These are phyloP conservation scores for Neoarius graeffei DNA, from an alignment of 2,113 vertebrate species.

Conservation along the genomic window DNA sequence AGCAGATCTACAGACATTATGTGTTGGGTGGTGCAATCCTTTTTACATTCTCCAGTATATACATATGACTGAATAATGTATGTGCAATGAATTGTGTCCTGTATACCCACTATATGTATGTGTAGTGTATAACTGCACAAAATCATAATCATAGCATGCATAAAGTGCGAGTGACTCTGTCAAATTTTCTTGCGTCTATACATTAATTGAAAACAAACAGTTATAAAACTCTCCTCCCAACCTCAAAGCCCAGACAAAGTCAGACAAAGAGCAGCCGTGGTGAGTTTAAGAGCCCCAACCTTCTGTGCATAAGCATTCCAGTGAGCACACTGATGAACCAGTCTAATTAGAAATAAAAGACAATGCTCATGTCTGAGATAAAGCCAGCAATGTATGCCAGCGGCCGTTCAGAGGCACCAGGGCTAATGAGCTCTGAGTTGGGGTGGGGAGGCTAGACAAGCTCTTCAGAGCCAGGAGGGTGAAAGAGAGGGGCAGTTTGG, in stretches of 20 bases:
- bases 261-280: conserved; percentile 28
- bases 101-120: neutral
- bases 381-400: conserved; percentile 50
- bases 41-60: neutral
- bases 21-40: neutral
- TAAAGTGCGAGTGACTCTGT: neutral
- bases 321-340: conserved; percentile 46
- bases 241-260: neutral
- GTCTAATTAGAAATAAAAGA: conserved; percentile 60
- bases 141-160: neutral
- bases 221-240: conserved; percentile 21
- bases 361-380: conserved; percentile 56
- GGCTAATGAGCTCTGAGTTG: conserved; percentile 59
- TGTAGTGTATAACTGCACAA: neutral
- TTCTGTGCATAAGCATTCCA: conserved; percentile 44
- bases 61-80: neutral
- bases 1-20: neutral
- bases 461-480: conserved; percentile 53
- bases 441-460: conserved; percentile 34
- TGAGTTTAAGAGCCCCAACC: conserved; percentile 6
- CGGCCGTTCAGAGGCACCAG: conserved; percentile 37
- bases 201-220: conserved; percentile 9
- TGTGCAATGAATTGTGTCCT: neutral
- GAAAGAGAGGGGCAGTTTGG: conserved; percentile 50
- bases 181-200: neutral